phyloP scores from a whole-genome alignment of 2,888 invertebrate genomes.

The Temnothorax rugatulus region DNA sequence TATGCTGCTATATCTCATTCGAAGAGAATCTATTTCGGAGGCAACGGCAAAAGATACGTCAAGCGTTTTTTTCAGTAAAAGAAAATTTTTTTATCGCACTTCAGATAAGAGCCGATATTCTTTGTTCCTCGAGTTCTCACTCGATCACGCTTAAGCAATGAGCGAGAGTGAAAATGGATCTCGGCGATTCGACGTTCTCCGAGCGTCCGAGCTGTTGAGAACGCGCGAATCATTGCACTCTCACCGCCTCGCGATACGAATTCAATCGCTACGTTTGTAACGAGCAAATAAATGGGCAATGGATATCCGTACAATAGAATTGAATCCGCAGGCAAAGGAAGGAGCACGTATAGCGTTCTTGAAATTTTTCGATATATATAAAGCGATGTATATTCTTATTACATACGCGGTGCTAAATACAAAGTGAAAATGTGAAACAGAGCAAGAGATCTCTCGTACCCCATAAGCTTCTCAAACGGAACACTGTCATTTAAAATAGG shows the following conservation, averaged over 20 bases:
- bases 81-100: not conserved
- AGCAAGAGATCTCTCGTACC: not conserved
- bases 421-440: not conserved
- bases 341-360: not conserved
- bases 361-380: not conserved
- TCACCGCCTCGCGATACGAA: slow-evolving; percentile 45
- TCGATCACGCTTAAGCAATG: slow-evolving; percentile 29
- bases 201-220: slow-evolving; percentile 41
- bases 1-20: not conserved
- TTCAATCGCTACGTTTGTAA: slow-evolving; percentile 29
- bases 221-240: slow-evolving; percentile 47
- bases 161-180: slow-evolving; percentile 49
- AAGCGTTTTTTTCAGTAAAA: not conserved
- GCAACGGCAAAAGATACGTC: not conserved
- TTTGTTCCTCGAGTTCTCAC: slow-evolving; percentile 20
- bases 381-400: not conserved
- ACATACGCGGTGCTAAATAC: not conserved
- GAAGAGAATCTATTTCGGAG: not conserved
- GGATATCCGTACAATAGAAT: slow-evolving; percentile 23
- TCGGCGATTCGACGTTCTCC: slow-evolving; percentile 34
- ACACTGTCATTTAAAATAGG: not conserved
- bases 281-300: slow-evolving; percentile 13
- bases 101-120: not conserved
- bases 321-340: not conserved
- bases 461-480: not conserved